These are phyloP conservation scores for Berghia stephanieae DNA, from an alignment of 1,140 invertebrate genomes.

Conservation along the genomic window DNA sequence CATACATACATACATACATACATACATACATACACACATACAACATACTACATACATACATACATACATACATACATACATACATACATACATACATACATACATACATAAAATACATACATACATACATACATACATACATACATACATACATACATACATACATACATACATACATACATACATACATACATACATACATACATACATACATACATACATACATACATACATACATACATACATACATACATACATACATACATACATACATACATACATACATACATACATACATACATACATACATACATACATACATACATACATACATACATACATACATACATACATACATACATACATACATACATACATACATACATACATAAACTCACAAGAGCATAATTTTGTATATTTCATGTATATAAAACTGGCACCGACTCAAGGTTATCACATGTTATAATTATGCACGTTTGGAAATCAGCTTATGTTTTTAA, in stretches of 20 bases:
- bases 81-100: no score
- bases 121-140: not conserved
- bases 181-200: not conserved
- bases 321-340: constrained; percentile 4
- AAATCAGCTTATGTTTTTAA: no score
- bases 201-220: not conserved
- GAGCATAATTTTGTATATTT: not conserved
- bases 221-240: constrained; percentile 16
- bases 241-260: constrained; percentile 15
- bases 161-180: not conserved
- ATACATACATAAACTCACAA: no score
- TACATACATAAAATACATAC: no score
- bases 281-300: not conserved
- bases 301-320: not conserved
- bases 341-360: constrained; percentile 16
- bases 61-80: no score
- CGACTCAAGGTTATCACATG: no score
- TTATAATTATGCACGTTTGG: no score
- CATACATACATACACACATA: no score
- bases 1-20: no score
- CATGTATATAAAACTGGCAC: no score
- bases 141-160: not conserved
- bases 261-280: constrained; percentile 16
- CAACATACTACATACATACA: no score
- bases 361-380: not conserved